These are phyloP conservation scores for Petromus typicus DNA, from an alignment of 2,113 vertebrate species.

Conservation along the genomic window DNA sequence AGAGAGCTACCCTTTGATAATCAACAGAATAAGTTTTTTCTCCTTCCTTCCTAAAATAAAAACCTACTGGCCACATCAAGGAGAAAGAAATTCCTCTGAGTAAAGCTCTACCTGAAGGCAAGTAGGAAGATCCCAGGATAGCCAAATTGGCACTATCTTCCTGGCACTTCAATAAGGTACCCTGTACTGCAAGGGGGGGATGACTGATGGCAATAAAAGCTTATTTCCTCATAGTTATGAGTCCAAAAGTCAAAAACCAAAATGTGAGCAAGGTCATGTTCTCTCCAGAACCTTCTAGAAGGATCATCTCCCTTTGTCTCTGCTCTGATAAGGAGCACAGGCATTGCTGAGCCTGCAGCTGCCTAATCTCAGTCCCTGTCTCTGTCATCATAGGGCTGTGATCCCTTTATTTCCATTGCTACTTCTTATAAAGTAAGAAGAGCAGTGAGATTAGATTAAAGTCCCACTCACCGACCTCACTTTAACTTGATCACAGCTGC, in stretches of 20 bases:
- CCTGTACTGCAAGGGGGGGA: rapidly evolving
- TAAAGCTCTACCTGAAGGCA: background rate
- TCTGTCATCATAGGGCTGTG: background rate
- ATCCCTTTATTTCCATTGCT: background rate
- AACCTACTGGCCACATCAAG: background rate
- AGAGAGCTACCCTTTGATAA: background rate
- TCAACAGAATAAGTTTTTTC: background rate
- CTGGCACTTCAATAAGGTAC: background rate
- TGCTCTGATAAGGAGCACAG: background rate
- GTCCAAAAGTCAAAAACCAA: background rate
- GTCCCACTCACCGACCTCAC: background rate
- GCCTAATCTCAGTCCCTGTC: background rate
- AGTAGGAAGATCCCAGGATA: background rate
- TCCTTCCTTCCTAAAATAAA: background rate
- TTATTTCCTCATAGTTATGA: background rate
- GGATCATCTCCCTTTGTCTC: background rate
- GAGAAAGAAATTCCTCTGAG: background rate
- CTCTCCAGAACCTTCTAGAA: background rate
- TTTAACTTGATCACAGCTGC: background rate
- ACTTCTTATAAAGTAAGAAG: background rate
- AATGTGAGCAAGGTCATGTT: background rate
- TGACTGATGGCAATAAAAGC: background rate
- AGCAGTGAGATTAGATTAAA: background rate
- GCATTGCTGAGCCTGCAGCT: background rate
- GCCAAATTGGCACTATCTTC: background rate